Evolutionary conservation across 1,140 invertebrate genomes (phyloP), one percentile per base, ranked within the genome.

Genomic region (Drosophila littoralis): DNA sequence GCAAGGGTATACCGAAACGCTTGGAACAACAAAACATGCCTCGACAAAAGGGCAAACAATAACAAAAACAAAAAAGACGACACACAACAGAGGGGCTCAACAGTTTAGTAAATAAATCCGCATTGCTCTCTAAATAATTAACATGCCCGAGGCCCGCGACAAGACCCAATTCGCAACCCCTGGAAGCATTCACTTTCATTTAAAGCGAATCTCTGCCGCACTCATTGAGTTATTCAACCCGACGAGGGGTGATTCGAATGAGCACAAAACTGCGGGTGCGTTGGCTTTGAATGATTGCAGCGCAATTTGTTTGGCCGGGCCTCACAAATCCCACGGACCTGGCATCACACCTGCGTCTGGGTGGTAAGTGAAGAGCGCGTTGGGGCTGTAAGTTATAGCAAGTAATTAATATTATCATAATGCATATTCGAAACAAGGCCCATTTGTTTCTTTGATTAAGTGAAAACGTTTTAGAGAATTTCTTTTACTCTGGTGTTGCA

Each of bases 61-160:
- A 48, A 45, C 45, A 51, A 55, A 22, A 74, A 45, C 10, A 50
- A 59, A 8, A 32, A 38, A 50, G n/a, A 51, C 22, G 17, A 50
- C 33, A 42, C 55, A 43, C 32, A 82, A 63, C 63, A 75, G 13
- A 43, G 57, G 32, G 60, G 40, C 64, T 76, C 46, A 86, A 77
- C 54, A 86, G 73, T 75, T 76, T 61, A 77, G 81, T 68, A 90
- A 89, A 90, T 90, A 90, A 89, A 89, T 89, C 82, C 86, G 78
- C 74, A 79, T 28, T 82, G 85, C 85, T 89, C 81, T 90, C 84
- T 86, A 90, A 90, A 89, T 89, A 89, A 89, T 90, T 89, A 89
- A 90, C 78, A 85, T 88, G 83, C 72, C 72, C 54, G 32, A 60
- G 65, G 76, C 72, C 40, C 17, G 52, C 33, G 42, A 46, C 38